phyloP scores from a whole-genome alignment of 2,888 invertebrate genomes.

The Lamellibrachia columna region DNA sequence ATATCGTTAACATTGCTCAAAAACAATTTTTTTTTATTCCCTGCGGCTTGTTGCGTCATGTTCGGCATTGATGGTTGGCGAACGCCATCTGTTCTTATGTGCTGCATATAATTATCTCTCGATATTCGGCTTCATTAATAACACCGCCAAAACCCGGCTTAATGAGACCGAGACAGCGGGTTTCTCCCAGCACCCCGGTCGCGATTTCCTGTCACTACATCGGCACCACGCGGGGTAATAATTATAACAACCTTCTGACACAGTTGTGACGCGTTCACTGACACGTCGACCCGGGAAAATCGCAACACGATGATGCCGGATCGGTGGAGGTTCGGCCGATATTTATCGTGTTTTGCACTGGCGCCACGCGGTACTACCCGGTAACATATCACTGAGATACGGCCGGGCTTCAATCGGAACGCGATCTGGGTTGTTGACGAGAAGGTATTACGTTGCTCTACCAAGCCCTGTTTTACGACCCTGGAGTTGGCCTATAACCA shows the following conservation, averaged over 20 bases:
- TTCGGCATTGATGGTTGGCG: neutral
- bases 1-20: neutral
- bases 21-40: neutral
- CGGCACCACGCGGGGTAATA: neutral
- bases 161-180: neutral
- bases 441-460: neutral
- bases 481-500: neutral
- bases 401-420: neutral
- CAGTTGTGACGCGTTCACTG: neutral
- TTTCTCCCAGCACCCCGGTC: neutral
- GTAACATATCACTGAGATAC: slow-evolving; percentile 9
- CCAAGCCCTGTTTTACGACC: slow-evolving; percentile 7
- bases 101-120: neutral
- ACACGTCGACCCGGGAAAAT: slow-evolving; percentile 9
- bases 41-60: neutral
- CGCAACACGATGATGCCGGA: neutral
- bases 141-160: neutral
- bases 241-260: neutral
- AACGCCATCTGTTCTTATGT: neutral
- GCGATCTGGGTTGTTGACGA: neutral
- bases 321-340: neutral
- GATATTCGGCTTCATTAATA: slow-evolving; percentile 12
- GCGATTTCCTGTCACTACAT: slow-evolving; percentile 10
- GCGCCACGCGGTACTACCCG: neutral
- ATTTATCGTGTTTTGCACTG: slow-evolving; percentile 1